These are phyloP conservation scores for Prosopocoilus inquinatus DNA, from an alignment of 2,888 invertebrate species.

Conservation along the genomic window DNA sequence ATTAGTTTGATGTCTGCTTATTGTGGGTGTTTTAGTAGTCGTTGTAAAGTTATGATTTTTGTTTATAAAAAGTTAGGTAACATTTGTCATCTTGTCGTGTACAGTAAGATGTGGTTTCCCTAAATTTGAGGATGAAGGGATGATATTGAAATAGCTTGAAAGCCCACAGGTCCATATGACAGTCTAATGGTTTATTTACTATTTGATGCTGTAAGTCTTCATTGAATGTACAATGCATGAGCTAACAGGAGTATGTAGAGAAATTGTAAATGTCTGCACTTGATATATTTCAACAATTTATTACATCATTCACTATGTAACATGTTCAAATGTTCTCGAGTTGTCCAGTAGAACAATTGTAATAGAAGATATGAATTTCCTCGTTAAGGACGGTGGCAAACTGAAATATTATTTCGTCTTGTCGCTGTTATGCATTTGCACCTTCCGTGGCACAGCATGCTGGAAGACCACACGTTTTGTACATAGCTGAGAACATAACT, in stretches of 20 bases:
- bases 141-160: conserved; percentile 17
- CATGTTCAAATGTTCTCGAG: too few species aligned
- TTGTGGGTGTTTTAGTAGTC: conserved; percentile 43
- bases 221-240: conserved; percentile 45
- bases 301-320: too few species aligned
- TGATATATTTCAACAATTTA: too few species aligned
- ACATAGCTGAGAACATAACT: conserved; percentile 7
- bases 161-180: conserved; percentile 35
- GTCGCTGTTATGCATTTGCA: conserved; percentile 4
- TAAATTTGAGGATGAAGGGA: conserved; percentile 4
- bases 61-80: conserved; percentile 41
- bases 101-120: conserved; percentile 8
- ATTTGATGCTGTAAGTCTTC: conserved; percentile 35
- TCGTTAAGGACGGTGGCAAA: conserved; percentile 6
- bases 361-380: conserved; percentile 11
- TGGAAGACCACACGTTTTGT: conserved; percentile 10
- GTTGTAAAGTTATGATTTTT: conserved; percentile 42
- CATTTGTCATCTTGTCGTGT: conserved; percentile 20
- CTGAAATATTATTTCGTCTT: conserved; percentile 7
- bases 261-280: too few species aligned
- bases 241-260: not conserved
- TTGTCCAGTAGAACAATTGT: not conserved
- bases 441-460: conserved; percentile 9
- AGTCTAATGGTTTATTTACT: conserved; percentile 49
- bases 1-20: conserved; percentile 41